These are phyloP conservation scores for Himalopsyche japonica DNA, from an alignment of 2,888 invertebrate species.

Conservation along the genomic window DNA sequence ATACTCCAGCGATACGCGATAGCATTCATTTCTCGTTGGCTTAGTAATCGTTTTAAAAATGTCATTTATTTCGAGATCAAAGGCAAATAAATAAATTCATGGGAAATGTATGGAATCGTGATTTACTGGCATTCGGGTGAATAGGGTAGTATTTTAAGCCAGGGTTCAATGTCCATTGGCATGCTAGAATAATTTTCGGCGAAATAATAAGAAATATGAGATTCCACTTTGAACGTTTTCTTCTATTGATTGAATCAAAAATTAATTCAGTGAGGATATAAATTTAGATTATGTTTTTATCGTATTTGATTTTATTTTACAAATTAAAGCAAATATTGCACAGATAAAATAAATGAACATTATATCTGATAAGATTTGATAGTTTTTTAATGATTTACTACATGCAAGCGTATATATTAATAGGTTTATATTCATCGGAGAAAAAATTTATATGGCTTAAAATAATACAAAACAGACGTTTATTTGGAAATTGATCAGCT, in stretches of 20 bases:
- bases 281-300: too few species aligned
- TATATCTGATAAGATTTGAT: too few species aligned
- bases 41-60: slow-evolving; percentile 25
- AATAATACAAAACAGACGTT: too few species aligned
- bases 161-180: neutral
- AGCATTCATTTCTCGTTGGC: slow-evolving; percentile 21
- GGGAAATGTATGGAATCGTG: neutral
- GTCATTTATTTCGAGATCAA: slow-evolving; percentile 25
- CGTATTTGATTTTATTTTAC: too few species aligned
- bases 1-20: neutral
- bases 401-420: too few species aligned
- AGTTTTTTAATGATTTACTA: too few species aligned
- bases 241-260: neutral
- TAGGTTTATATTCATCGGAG: too few species aligned
- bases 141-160: slow-evolving; percentile 1
- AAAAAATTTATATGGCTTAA: too few species aligned
- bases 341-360: too few species aligned
- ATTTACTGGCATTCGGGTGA: slow-evolving; percentile 1
- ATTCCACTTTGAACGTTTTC: neutral
- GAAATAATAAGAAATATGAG: neutral
- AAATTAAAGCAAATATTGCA: too few species aligned
- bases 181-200: neutral
- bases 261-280: too few species aligned
- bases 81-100: slow-evolving; percentile 6
- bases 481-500: too few species aligned